These are phyloP conservation scores for Apis laboriosa DNA, from an alignment of 1,140 invertebrate species.

Conservation along the genomic window DNA sequence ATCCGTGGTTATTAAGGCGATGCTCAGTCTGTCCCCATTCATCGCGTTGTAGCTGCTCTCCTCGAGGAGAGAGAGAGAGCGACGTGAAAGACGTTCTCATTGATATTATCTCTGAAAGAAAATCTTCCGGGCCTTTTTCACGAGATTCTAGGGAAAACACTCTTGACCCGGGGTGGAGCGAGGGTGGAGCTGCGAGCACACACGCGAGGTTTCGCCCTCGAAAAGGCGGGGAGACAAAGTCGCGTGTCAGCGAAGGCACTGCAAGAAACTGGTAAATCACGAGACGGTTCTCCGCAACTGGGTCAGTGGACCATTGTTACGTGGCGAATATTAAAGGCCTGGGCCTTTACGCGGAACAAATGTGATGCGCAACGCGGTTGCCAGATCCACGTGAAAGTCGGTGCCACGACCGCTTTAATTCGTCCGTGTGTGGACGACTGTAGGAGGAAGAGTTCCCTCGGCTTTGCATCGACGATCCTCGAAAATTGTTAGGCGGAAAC, in stretches of 20 bases:
- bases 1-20: background rate
- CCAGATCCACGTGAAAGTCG: slow-evolving; percentile 45
- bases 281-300: background rate
- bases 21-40: background rate
- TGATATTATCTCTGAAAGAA: slow-evolving; percentile 47
- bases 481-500: slow-evolving; percentile 3
- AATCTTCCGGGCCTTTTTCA: slow-evolving; percentile 22
- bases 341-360: slow-evolving; percentile 1
- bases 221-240: slow-evolving; percentile 12
- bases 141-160: slow-evolving; percentile 28
- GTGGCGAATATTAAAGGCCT: slow-evolving; percentile 48
- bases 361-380: background rate
- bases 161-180: slow-evolving; percentile 5
- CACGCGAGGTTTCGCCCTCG: background rate
- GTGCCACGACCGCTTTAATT: slow-evolving; percentile 40
- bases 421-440: background rate
- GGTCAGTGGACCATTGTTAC: slow-evolving; percentile 38
- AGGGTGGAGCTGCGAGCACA: slow-evolving; percentile 9
- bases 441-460: background rate
- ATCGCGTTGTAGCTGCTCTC: background rate
- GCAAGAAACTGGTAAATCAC: background rate
- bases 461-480: slow-evolving; percentile 42
- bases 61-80: background rate
- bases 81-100: slow-evolving; percentile 36
- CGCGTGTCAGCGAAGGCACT: background rate